Conservation (phyloP, 2,113 vertebrate species). For the Bubo scandiacus region DNA sequence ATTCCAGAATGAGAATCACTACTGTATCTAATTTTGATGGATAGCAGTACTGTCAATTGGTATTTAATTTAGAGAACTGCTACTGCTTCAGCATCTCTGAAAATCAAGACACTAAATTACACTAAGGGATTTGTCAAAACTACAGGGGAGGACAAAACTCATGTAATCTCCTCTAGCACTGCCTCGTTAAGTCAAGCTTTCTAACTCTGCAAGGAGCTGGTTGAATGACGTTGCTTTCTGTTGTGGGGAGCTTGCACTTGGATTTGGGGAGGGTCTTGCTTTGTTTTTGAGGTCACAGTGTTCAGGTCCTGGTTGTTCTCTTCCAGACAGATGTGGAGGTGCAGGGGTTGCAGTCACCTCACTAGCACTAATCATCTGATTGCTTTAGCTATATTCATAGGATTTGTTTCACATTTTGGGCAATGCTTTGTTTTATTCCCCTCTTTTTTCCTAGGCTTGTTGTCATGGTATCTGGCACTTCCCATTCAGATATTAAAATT, state of each 20-base stretch:
- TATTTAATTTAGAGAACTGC: neutral
- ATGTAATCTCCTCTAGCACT: neutral
- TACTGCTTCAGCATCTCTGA: neutral
- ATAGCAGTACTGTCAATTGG: neutral
- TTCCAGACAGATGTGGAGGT: neutral
- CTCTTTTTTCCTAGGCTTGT: constrained; percentile 31
- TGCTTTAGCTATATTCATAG: neutral
- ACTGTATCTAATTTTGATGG: neutral
- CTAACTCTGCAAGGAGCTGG: neutral
- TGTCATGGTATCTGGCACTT: constrained; percentile 57
- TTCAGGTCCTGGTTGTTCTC: neutral
- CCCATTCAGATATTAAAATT: constrained; percentile 59
- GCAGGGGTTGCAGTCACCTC: neutral
- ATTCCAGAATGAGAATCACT: neutral
- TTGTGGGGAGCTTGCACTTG: neutral
- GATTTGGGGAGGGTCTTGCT: neutral
- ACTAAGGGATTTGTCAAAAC: neutral
- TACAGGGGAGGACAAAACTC: neutral
- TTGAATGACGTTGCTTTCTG: neutral
- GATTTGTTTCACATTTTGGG: neutral
- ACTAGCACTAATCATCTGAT: neutral
- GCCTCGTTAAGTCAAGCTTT: neutral
- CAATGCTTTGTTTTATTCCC: neutral
- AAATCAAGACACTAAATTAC: neutral
- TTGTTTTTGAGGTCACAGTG: accelerated